Evolutionary conservation across 1,140 invertebrate genomes (phyloP), one percentile per base, ranked within the genome.

Genomic region (Anagrus nilaparvatae): DNA sequence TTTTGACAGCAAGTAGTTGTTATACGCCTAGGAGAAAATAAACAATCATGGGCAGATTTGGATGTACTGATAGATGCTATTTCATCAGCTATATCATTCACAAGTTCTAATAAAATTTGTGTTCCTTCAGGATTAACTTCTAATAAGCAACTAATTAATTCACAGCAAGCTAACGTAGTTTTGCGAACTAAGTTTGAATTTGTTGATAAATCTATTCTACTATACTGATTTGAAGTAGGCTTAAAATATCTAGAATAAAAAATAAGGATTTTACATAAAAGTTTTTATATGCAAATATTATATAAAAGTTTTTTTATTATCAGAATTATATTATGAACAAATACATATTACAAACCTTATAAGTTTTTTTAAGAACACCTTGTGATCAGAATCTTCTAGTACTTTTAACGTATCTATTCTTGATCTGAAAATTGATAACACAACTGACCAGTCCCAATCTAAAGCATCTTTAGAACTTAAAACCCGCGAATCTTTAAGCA

Each of bases 1-100:
- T 85, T 83, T 61, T 94, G 89, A 60, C 86, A 87, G 59, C 90
- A 82, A 5, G 88, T 92, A 47, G 81, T 87, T 35, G 78, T 75
- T 70, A 97, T 79, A 58, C 87, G 83, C 44, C 82, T 78, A 0
- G 90, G 89, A 61, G 87, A 92, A 46, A 97, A 85, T 1, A 93
- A 65, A 49, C 86, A 87, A 58, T 94, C 87, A 54, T 90, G 84
- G 1, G 85, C 82, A 43, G 82, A 81, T 52, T 77, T 75, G 12
- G 82, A 73, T 8, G 73, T 77, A 19, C 75, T 74, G 21, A 94
- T 82, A 14, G 82, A 76, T 20, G 76, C 67, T 21, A 96, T 70
- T 58, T 90, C 82, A 2, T 71, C 67, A 25, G 77, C 77, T 12
- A 97, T 79, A 55, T 95, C 91, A 14, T 58, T 69, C 19, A 96